These are phyloP conservation scores for Cossypha niveicapilla DNA, from an alignment of 2,797 vertebrate species.

Conservation along the genomic window DNA sequence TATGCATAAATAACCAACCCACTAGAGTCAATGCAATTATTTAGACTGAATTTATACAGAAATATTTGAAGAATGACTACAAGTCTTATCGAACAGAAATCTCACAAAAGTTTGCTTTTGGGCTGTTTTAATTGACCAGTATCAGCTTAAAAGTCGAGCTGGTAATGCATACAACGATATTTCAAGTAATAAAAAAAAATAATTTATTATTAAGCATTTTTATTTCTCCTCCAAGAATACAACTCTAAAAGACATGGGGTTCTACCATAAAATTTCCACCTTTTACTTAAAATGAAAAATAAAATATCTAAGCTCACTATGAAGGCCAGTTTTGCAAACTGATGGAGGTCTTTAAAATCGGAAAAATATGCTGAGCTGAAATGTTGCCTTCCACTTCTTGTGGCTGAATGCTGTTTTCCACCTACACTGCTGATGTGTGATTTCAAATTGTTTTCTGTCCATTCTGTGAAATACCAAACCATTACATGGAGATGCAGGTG, in stretches of 20 bases:
- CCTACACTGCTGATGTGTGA: not conserved
- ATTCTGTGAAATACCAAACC: not conserved
- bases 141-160: not conserved
- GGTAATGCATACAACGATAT: not conserved
- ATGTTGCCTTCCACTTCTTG: not conserved
- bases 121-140: not conserved
- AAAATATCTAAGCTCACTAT: not conserved
- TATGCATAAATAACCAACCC: not conserved
- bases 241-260: not conserved
- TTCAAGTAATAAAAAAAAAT: not conserved
- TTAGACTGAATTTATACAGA: not conserved
- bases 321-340: not conserved
- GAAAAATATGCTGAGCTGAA: not conserved
- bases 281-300: not conserved
- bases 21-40: not conserved
- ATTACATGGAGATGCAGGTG: accelerated
- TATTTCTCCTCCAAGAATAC: not conserved
- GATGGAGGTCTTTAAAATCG: not conserved
- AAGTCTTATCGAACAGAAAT: not conserved
- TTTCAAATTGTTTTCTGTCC: not conserved
- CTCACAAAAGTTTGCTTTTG: not conserved
- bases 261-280: not conserved
- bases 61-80: not conserved
- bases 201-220: not conserved
- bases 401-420: not conserved